Base-by-base conservation (phyloP, 2,888 invertebrate species). In the Ophioninae sp. region DNA sequence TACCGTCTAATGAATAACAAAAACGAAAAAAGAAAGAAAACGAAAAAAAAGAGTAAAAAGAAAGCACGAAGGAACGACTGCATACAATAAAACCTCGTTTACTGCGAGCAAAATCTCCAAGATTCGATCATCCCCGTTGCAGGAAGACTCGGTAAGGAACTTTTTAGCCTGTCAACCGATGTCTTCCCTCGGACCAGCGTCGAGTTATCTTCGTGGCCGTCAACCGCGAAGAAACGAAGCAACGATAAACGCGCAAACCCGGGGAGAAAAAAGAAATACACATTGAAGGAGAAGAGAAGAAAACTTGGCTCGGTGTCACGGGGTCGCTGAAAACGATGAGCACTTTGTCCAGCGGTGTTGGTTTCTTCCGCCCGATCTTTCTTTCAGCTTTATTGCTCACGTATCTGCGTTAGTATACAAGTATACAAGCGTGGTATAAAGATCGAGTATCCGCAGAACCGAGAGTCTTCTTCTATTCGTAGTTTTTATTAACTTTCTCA, bases 341-440 rank as follows among this genome's bases (percentile, higher is more conserved):
- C 59, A 69, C 74, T 81, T 83, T 83, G 73, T 81, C 73, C 39
- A 21, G 8, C 44, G 37, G 68, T 77, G 77, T 76, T 30, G 72
- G 67, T 59, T 83, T 73, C 76, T 80, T 80, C 76, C 69, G 65
- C 70, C 41, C 30, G 56, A 57, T 72, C 37, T 13, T n/a, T 17
- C 8, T 30, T 6, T 61, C 41, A 44, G 23, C 50, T 50, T 21
- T 23, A 70, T 56, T 41, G 44, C 61, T 17, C 23, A 39, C 41
- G 44, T 57, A 59, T 30, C 7, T 37, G 50, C 37, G 30, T 17
- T 44, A 17, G 72, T 72, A 17, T 17, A 17, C 75, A 61, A 39
- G 79, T 65, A 67, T 20, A 64, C 30, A 30, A 30, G 30, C 30
- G 30, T 1, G 30, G 30, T 59, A 64, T n/a, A 74, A 57, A 56